Percentiles rank a stretch among this genome's conserved stretches.
These are phyloP conservation scores for Hemistola chrysoprasaria DNA, from an alignment of 2,888 invertebrate species.

Conservation along the genomic window DNA sequence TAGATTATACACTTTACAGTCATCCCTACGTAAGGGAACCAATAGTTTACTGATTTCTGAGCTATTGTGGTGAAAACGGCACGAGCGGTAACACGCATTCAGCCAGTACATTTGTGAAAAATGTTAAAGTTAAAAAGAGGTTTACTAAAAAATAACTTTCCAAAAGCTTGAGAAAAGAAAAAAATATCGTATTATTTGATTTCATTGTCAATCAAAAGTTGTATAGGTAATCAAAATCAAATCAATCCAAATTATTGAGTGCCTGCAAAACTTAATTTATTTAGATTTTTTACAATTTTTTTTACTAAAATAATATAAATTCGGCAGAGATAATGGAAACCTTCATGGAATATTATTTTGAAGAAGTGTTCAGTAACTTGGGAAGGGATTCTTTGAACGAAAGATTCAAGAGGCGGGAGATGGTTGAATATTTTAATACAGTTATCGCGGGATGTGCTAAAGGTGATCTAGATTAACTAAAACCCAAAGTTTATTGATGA, in stretches of 20 bases:
- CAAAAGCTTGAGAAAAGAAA: no score
- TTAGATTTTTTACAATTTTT: no score
- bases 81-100: conserved; percentile 5
- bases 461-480: conserved; percentile 65
- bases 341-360: conserved; percentile 90
- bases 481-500: no score
- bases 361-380: conserved; percentile 86
- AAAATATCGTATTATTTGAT: background rate
- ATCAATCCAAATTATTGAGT: conserved; percentile 11
- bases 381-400: conserved; percentile 88
- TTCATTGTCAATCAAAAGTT: background rate
- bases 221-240: no score
- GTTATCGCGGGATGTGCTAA: conserved; percentile 88
- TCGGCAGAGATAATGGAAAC: conserved; percentile 92
- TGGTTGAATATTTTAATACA: conserved; percentile 90
- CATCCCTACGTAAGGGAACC: conserved; percentile 30
- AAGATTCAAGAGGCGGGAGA: conserved; percentile 85
- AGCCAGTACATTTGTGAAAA: background rate
- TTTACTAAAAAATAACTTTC: no score
- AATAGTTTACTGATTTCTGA: conserved; percentile 47
- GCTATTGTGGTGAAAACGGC: conserved; percentile 35
- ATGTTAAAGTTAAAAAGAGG: background rate
- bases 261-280: no score
- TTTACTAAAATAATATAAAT: no score
- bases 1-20: conserved; percentile 65